Percentiles rank a stretch among this genome's conserved stretches.
These are phyloP conservation scores for Cecidostiba fungosa DNA, from an alignment of 2,888 invertebrate species.

Conservation along the genomic window DNA sequence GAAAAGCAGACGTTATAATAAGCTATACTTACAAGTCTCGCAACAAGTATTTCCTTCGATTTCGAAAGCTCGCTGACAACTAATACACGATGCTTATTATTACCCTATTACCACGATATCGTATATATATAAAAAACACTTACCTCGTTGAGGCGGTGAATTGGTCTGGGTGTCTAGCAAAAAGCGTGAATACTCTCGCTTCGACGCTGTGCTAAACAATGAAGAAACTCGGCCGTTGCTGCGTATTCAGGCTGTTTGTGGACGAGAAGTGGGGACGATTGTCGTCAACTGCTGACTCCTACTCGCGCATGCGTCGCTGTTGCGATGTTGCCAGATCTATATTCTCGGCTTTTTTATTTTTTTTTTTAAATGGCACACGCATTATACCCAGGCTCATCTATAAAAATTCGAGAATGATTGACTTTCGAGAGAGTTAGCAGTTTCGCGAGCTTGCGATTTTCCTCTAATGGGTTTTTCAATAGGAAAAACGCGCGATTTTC, in stretches of 20 bases:
- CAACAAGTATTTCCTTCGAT: background rate
- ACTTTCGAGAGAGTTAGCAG: background rate
- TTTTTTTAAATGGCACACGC: constrained; percentile 21
- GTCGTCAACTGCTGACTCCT: constrained; percentile 9
- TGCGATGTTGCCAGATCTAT: constrained; percentile 44
- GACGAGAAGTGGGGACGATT: background rate
- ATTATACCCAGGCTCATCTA: too few species aligned
- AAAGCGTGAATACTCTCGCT: constrained; percentile 80
- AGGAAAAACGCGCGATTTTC: too few species aligned
- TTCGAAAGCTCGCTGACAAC: background rate
- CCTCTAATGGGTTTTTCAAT: background rate
- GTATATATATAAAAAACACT: constrained; percentile 37
- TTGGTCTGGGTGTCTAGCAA: constrained; percentile 68
- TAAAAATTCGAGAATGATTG: constrained; percentile 35
- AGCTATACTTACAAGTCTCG: too few species aligned
- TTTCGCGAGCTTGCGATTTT: background rate
- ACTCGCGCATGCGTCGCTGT: constrained; percentile 32
- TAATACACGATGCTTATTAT: background rate
- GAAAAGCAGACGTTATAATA: background rate
- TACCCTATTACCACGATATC: background rate
- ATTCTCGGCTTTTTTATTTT: too few species aligned
- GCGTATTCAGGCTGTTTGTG: constrained; percentile 15
- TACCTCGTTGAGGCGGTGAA: constrained; percentile 54
- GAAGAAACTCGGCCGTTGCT: constrained; percentile 51
- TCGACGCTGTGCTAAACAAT: constrained; percentile 78